Base-by-base conservation (phyloP, 2,888 invertebrate genomes). In the Euspilapteryx auroguttella region DNA sequence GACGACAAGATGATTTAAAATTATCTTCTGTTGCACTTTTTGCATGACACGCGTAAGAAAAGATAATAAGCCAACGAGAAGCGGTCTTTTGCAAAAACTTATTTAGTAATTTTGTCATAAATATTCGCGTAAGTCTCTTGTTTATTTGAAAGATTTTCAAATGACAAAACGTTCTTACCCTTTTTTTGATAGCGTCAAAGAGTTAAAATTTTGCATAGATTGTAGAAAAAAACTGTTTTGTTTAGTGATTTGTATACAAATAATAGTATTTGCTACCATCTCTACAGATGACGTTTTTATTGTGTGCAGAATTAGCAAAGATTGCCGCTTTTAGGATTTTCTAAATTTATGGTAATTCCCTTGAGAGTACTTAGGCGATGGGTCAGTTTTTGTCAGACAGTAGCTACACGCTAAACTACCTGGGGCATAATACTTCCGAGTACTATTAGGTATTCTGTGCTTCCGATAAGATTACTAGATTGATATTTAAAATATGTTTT, bases 181-280 rank as follows among this genome's bases (percentile, higher is more conserved):
- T 39, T 52, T 58, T 59, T 57, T 54, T 29, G 29, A 12, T 47
- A 40, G 48, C 55, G 54, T 52, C 52, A 65, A 71, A 68, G 65
- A 42, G 57, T 65, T 61, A 52, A 55, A 40, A 44, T 47, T 56
- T 55, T 40, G 56, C 47, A 51, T 48, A 49, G 44, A 52, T 51
- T 47, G 48, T 41, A 36, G 33, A 39, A 33, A 63, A 54, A 47
- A 43, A 36, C 35, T 39, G 40, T 45, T 49, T 64, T 69, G 63
- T 66, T 45, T 37, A 38, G 33, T 41, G 49, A 52, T 49, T 59
- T 69, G 68, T 69, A 69, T 71, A 71, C 68, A 71, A 73, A 69
- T 73, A 73, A 71, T 53, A 63, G 55, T 62, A 69, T 69, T 59
- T 37, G 71, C 75, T 75, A 73, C 75, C 51, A 65, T 57, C 46